phyloP scores from a whole-genome alignment of 2,797 vertebrate species.

The Pangasius macronema region DNA sequence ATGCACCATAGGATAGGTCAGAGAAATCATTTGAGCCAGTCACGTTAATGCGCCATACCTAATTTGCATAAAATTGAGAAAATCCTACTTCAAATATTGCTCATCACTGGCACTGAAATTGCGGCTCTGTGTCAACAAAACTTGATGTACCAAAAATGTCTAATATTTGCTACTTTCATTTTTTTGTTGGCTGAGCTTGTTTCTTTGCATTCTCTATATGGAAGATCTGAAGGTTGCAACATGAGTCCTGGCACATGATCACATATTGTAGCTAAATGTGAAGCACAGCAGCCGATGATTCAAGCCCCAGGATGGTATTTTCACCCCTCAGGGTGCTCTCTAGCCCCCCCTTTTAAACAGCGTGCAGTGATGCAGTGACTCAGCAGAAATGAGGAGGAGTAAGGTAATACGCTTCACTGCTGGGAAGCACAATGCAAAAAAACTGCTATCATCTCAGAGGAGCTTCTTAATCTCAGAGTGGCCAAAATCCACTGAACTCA shows the following conservation, averaged over 20 bases:
- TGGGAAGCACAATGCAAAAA: constrained; percentile 10
- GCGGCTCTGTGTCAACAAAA: neutral
- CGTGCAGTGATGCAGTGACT: constrained; percentile 44
- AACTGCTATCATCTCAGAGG: neutral
- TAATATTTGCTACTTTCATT: neutral
- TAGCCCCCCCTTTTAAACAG: neutral
- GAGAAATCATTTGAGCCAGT: neutral
- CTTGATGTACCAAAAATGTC: neutral
- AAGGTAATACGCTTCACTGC: constrained; percentile 13
- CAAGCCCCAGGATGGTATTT: constrained; percentile 37
- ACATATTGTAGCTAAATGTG: constrained; percentile 13
- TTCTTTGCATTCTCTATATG: constrained; percentile 1
- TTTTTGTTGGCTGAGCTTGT: neutral
- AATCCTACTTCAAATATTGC: neutral
- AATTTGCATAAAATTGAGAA: neutral
- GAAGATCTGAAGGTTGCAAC: constrained; percentile 9
- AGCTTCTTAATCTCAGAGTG: neutral
- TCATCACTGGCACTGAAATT: neutral
- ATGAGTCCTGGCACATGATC: constrained; percentile 14
- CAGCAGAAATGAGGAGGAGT: constrained; percentile 43
- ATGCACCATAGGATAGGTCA: neutral
- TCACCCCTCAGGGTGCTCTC: constrained; percentile 32
- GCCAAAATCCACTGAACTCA: neutral
- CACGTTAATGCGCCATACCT: too few relatives aligned
- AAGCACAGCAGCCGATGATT: constrained; percentile 42